phyloP scores from a whole-genome alignment of 2,113 vertebrate species.

The Rhea americana region DNA sequence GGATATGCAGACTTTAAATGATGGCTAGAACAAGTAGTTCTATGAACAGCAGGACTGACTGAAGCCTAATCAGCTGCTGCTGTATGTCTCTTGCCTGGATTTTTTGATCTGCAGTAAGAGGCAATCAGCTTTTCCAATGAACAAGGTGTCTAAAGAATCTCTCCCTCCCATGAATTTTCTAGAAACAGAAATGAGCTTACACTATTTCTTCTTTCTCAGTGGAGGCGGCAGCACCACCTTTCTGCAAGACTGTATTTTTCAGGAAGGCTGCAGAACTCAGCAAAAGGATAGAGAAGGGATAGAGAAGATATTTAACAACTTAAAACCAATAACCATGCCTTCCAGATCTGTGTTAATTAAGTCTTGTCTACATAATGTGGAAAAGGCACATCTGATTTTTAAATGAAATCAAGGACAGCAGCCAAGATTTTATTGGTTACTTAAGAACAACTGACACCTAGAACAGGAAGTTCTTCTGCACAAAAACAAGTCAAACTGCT shows the following conservation, averaged over 20 bases:
- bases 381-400: background rate
- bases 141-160: background rate
- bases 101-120: background rate
- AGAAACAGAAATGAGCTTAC: background rate
- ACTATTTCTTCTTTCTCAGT: background rate
- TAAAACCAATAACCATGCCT: background rate
- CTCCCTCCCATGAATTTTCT: background rate
- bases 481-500: background rate
- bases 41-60: background rate
- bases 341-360: background rate
- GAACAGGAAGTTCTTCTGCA: constrained; percentile 5
- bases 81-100: background rate
- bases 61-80: background rate
- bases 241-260: background rate
- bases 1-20: background rate
- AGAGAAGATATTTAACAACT: too few species aligned
- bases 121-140: background rate
- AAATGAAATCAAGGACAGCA: background rate
- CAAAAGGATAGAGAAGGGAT: too few species aligned
- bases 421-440: constrained; percentile 37
- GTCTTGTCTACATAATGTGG: background rate
- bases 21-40: background rate
- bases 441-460: background rate
- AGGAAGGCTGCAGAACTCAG: background rate
- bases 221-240: background rate